These are phyloP conservation scores for Megaceryle torquata DNA, from an alignment of 2,113 vertebrate species.

Conservation along the genomic window DNA sequence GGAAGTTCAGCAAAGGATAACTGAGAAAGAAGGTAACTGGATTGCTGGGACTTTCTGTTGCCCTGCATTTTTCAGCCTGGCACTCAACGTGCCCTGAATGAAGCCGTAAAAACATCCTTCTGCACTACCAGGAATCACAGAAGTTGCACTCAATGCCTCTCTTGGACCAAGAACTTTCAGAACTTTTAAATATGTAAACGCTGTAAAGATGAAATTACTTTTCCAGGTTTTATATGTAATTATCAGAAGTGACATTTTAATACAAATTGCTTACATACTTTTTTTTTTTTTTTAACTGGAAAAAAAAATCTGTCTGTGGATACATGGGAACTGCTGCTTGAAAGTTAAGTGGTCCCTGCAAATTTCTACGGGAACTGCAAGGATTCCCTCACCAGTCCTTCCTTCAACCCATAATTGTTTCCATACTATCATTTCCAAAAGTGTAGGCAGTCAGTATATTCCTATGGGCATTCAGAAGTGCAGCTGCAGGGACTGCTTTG, in stretches of 20 bases:
- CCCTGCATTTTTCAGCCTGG: background rate
- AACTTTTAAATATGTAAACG: background rate
- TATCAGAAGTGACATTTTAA: background rate
- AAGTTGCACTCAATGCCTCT: background rate
- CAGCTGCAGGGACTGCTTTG: constrained; percentile 60
- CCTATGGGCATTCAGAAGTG: background rate
- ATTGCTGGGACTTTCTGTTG: background rate
- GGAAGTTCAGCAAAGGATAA: background rate
- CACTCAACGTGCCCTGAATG: background rate
- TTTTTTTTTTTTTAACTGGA: background rate
- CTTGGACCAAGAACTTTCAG: background rate
- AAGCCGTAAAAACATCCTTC: background rate
- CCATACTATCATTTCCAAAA: background rate
- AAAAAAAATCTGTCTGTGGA: background rate
- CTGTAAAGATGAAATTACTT: background rate
- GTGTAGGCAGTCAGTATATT: background rate
- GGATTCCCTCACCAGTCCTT: background rate
- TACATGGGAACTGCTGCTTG: background rate
- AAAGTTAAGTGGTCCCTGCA: background rate
- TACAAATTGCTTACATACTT: background rate
- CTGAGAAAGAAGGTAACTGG: background rate
- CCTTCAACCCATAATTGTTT: background rate
- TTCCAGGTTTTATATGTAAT: background rate
- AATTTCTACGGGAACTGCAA: background rate
- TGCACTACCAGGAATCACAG: background rate